These are phyloP conservation scores for Chaetops frenatus DNA, from an alignment of 2,113 vertebrate species.

Conservation along the genomic window DNA sequence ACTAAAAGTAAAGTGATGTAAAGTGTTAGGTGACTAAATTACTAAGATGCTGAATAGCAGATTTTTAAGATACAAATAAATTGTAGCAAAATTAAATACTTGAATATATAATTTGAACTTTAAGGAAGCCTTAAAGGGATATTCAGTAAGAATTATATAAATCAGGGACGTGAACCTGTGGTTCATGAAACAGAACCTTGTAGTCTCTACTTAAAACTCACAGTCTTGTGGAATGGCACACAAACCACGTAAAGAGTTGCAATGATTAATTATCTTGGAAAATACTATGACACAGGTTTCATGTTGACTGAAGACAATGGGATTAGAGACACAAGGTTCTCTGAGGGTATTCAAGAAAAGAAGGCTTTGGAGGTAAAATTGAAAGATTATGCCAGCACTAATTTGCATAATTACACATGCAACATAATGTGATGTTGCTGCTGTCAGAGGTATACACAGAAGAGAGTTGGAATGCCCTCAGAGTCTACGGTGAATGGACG, in stretches of 20 bases:
- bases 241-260: neutral
- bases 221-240: neutral
- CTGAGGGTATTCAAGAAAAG: neutral
- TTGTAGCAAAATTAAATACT: neutral
- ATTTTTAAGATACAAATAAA: neutral
- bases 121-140: neutral
- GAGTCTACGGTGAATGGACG: rapidly evolving
- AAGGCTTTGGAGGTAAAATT: neutral
- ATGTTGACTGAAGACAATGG: neutral
- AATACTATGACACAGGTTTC: neutral
- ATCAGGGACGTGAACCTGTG: neutral
- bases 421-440: neutral
- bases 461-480: neutral
- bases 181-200: too few relatives aligned
- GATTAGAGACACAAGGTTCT: neutral
- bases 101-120: neutral
- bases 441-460: neutral
- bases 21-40: neutral
- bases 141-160: neutral
- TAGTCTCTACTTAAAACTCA: neutral
- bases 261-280: neutral
- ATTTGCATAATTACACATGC: neutral
- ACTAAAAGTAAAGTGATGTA: too few relatives aligned
- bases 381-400: neutral
- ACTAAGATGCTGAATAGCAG: neutral